Conservation (phyloP, 1,140 invertebrate species). For the Chymomyza costata region DNA sequence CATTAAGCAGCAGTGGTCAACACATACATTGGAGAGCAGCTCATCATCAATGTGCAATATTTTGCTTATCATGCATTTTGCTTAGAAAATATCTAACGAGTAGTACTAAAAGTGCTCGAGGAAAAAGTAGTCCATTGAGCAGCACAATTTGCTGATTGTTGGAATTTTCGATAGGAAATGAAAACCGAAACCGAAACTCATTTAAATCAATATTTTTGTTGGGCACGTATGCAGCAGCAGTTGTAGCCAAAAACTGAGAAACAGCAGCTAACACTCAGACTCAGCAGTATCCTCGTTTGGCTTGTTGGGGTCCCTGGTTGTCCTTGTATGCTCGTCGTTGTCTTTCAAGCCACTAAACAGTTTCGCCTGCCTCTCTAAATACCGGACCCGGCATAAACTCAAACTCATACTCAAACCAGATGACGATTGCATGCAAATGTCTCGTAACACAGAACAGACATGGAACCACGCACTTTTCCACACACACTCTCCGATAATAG, state of each 20-base stretch:
- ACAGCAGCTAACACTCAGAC: slow-evolving; percentile 33
- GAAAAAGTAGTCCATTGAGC: slow-evolving; percentile 68
- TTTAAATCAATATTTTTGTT: slow-evolving; percentile 74
- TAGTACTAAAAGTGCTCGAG: slow-evolving; percentile 48
- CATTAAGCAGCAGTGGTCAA: slow-evolving; percentile 5
- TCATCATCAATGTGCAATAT: slow-evolving; percentile 70
- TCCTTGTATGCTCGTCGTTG: slow-evolving; percentile 19
- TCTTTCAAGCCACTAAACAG: slow-evolving; percentile 49
- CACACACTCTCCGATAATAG: not conserved
- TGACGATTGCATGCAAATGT: slow-evolving; percentile 71
- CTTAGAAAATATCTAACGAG: slow-evolving; percentile 55
- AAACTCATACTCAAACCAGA: slow-evolving; percentile 46
- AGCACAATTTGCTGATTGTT: slow-evolving; percentile 72
- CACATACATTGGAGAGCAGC: slow-evolving; percentile 23
- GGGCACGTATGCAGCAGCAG: slow-evolving; percentile 54
- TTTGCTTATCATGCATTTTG: slow-evolving; percentile 69
- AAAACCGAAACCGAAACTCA: slow-evolving; percentile 72
- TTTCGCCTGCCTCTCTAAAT: too few species aligned
- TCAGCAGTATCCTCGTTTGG: slow-evolving; percentile 63
- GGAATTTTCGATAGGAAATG: slow-evolving; percentile 67
- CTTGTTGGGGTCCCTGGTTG: not conserved
- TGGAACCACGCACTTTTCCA: slow-evolving; percentile 1
- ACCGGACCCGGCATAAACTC: too few species aligned
- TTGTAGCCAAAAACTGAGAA: not conserved
- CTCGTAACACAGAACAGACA: slow-evolving; percentile 47